Evolutionary conservation across 2,113 vertebrate species (phyloP), one percentile per base, ranked within the genome.

Genomic region (Zosterops hypoxanthus): DNA sequence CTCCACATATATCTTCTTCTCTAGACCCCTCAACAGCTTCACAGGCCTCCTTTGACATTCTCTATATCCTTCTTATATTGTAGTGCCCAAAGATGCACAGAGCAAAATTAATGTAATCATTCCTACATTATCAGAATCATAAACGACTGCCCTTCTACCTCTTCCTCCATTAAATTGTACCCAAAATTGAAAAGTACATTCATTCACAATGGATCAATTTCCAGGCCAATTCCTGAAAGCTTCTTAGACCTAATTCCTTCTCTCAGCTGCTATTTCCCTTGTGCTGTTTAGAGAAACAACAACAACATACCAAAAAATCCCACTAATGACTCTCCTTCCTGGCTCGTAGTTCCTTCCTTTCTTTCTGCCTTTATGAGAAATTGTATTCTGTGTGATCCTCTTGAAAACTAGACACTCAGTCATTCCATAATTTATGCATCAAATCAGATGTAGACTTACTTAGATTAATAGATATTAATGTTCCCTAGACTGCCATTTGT

Each of bases 171-270:
- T 87, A 90, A 95, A 57, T 23, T 69, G 19, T 53, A 90, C 24
- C 41, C 71, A 80, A 92, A 87, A 63, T 16, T 69, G 61, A 65
- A 63, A 82, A 68, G 46, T 46, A 56, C 22, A 53, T 68, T 87
- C 49, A 64, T 76, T 81, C 63, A 76, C 31, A 96, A 69, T 50
- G 50, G 70, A 71, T 72, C 57, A 23, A 64, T 72, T 82, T 57
- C 29, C 42, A 47, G 84, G 65, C 28, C 90, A 94, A 49, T 92
- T 91, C 81, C 69, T n/a, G 3, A 91, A 92, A 89, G 73, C 36
- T 82, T 86, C 91, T 91, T 78, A 78, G 23, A 75, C 16, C 42
- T 76, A 79, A 71, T 94, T 95, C 59, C 34, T 87, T 85, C 78
- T 84, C 57, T 91, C 53, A 72, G 53, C 41, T 94, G 71, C 77